Percentiles rank a stretch among this genome's conserved stretches.
These are phyloP conservation scores for Holacanthella duospinosa DNA, from an alignment of 2,888 invertebrate genomes.

Conservation along the genomic window DNA sequence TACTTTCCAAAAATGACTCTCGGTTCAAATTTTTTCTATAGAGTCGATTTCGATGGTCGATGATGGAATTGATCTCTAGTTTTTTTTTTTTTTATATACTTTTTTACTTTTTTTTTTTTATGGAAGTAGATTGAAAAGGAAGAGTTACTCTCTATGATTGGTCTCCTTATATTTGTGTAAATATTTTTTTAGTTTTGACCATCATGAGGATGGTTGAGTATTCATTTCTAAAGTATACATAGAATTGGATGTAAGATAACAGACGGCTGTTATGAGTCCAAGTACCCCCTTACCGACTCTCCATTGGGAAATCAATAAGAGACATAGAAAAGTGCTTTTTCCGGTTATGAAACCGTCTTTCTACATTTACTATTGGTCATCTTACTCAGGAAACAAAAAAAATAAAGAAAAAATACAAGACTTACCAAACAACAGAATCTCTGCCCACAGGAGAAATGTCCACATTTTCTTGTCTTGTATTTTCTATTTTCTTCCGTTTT, in stretches of 20 bases:
- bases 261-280: not conserved
- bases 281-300: not conserved
- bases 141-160: not conserved
- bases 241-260: not conserved
- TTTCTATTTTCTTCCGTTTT: not conserved
- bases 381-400: not conserved
- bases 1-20: no score
- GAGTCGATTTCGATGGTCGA: no score
- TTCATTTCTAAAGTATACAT: constrained; percentile 2
- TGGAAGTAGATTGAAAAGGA: no score
- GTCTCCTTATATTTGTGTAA: not conserved
- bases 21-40: no score
- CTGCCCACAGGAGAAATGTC: constrained; percentile 4
- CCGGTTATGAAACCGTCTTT: not conserved
- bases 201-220: not conserved
- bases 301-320: constrained; percentile 2
- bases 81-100: no score
- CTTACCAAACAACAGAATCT: constrained; percentile 1
- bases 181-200: not conserved
- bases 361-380: not conserved
- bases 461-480: not conserved
- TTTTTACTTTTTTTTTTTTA: no score
- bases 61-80: no score
- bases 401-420: not conserved
- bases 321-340: not conserved